A percentile compares a stretch with the other conserved stretches of the same genome.
phyloP scores from a whole-genome alignment of 2,113 vertebrate genomes.

The Casuarius casuarius region DNA sequence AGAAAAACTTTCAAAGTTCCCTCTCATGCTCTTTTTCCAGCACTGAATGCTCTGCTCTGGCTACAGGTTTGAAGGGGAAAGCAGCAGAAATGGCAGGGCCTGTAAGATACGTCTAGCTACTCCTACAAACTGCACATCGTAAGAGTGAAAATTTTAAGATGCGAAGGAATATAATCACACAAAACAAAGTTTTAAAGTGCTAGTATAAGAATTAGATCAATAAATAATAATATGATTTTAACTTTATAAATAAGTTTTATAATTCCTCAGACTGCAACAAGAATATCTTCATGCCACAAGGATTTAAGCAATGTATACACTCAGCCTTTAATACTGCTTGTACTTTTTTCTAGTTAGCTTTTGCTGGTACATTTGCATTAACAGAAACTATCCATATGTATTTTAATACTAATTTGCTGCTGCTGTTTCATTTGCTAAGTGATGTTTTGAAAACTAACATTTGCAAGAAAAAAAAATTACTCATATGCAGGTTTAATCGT shows the following conservation, averaged over 20 bases:
- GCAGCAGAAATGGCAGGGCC: not conserved
- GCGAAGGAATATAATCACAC: not conserved
- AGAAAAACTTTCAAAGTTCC: not conserved
- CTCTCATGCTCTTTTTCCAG: not conserved
- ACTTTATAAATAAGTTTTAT: not conserved
- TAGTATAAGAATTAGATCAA: not conserved
- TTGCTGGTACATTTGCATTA: not conserved
- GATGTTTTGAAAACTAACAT: not conserved
- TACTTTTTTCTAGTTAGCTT: not conserved
- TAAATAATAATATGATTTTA: not conserved
- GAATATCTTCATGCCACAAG: not conserved
- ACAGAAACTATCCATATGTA: not conserved
- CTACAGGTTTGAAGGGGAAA: accelerated
- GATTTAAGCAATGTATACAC: not conserved
- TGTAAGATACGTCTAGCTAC: not conserved
- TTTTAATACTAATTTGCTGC: not conserved
- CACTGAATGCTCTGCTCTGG: not conserved
- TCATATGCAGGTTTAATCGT: not conserved
- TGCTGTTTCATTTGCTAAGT: not conserved
- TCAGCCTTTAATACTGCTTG: not conserved
- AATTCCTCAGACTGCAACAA: not conserved
- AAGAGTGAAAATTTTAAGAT: not conserved
- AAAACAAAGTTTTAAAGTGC: not conserved
- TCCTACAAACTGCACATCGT: not conserved
- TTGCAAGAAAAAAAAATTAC: not conserved